A percentile compares a stretch with the other conserved stretches of the same genome.
Evolutionary conservation across 2,888 invertebrate genomes (phyloP).

Genomic region (Pseudeuparius sepicola): DNA sequence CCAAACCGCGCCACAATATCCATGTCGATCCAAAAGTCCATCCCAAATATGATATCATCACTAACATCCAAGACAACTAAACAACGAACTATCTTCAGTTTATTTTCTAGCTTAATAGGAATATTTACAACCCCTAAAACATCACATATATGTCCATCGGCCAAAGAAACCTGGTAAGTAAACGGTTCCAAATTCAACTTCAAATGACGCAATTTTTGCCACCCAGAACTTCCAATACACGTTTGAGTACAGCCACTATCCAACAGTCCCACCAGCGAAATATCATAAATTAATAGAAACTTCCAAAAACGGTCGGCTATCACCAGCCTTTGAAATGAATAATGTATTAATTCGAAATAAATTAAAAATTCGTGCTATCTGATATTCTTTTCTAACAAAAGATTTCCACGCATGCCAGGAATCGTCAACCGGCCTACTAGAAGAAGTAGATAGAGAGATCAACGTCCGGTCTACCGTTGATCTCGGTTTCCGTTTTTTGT

Average conservation of each 20-base stretch:
- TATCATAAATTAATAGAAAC: slow-evolving; percentile 9
- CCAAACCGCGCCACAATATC: slow-evolving; percentile 10
- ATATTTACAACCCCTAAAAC: slow-evolving; percentile 13
- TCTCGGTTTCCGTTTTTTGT: slow-evolving; percentile 10
- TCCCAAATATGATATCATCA: slow-evolving; percentile 15
- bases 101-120: slow-evolving; percentile 12
- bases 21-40: slow-evolving; percentile 17
- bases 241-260: slow-evolving; percentile 14
- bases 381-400: slow-evolving; percentile 10
- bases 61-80: slow-evolving; percentile 14
- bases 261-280: slow-evolving; percentile 14
- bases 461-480: slow-evolving; percentile 8
- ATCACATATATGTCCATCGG: slow-evolving; percentile 11
- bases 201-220: slow-evolving; percentile 8
- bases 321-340: slow-evolving; percentile 5
- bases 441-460: slow-evolving; percentile 5
- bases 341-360: slow-evolving; percentile 6
- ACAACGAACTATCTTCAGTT: slow-evolving; percentile 8
- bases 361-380: too few species aligned
- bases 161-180: slow-evolving; percentile 6
- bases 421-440: slow-evolving; percentile 9
- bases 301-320: slow-evolving; percentile 13
- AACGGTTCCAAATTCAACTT: slow-evolving; percentile 1
- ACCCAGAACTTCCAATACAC: slow-evolving; percentile 10
- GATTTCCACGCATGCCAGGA: slow-evolving; percentile 12